Evolutionary conservation across 2,797 vertebrate species (phyloP), one percentile per base, ranked within the genome.

Genomic region (Girardinus metallicus): DNA sequence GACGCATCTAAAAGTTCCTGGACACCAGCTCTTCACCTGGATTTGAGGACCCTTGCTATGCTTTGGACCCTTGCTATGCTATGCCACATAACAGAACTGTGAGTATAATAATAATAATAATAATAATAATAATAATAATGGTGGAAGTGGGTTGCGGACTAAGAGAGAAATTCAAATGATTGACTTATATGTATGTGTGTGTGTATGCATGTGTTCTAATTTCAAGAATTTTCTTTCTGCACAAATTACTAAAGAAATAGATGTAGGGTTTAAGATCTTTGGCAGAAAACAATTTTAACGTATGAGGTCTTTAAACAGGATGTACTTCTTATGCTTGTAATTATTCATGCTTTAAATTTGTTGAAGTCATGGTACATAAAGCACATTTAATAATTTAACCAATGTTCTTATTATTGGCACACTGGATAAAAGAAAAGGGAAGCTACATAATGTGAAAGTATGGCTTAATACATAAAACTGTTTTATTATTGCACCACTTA

Each of bases 381-480:
- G 43, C 13, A 51, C n/a, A 57, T 55, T 64, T 16, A 70, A 47
- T 72, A 53, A 72, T 76, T 23, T 10, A 70, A 57, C 39, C n/a
- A 43, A 47, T 78, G 39, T 72, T 79, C 34, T 68, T 49, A 77
- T 68, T 31, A 57, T 41, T 71, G 16, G 44, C 47, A 23, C 70
- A 23, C 23, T 41, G 43, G 11, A 18, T 43, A 39, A 78, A 13
- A 75, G 76, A 47, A 74, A 62, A 64, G 15, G 31, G 31, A 66
- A 60, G 31, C 26, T 13, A 47, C 66, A 6, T 41, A 10, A 46
- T 39, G 39, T 71, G 8, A 57, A 29, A 10, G 4, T 72, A 36
- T 49, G 26, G 4, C 57, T 12, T 44, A 26, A 57, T 8, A 77
- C 34, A 74, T 23, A 29, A 47, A 62, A 57, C 64, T n/a, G 7